Evolutionary conservation across 2,113 vertebrate genomes (phyloP).

Genomic region (Paedocypris sp.): DNA sequence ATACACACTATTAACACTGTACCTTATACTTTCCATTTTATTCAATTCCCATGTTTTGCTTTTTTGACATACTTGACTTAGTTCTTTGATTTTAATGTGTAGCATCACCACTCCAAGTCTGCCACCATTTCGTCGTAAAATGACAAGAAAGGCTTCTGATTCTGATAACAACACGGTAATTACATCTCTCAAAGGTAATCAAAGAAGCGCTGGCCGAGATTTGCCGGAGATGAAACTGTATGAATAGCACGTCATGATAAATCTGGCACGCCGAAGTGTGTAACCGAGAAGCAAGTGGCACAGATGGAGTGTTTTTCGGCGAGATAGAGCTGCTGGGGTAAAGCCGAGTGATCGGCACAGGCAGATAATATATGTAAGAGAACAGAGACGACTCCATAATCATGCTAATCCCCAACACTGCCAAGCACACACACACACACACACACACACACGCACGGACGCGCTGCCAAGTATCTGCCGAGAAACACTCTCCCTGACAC

Average conservation of each 20-base stretch:
- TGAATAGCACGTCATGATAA: constrained; percentile 19
- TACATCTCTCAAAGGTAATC: too few relatives aligned
- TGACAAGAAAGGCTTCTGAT: too few relatives aligned
- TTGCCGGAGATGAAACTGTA: constrained; percentile 19
- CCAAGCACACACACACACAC: constrained; percentile 38
- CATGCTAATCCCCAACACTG: constrained; percentile 31
- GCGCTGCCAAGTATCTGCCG: constrained; percentile 48
- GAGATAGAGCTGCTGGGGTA: constrained; percentile 32
- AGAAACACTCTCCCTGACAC: constrained; percentile 36
- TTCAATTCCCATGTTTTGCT: too few relatives aligned
- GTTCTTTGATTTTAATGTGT: too few relatives aligned
- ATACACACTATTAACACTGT: too few relatives aligned
- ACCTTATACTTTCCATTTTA: too few relatives aligned
- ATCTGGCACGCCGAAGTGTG: constrained; percentile 36
- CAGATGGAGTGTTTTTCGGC: constrained; percentile 38
- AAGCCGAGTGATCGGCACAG: constrained; percentile 33
- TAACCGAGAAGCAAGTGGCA: constrained; percentile 37
- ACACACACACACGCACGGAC: too few relatives aligned
- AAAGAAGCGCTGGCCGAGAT: constrained; percentile 8
- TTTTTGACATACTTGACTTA: too few relatives aligned
- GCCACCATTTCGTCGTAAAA: too few relatives aligned
- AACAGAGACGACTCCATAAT: constrained; percentile 41
- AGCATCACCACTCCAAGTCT: too few relatives aligned
- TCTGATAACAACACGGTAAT: too few relatives aligned
- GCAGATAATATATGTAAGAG: constrained; percentile 41